Base-by-base conservation (phyloP, 2,888 invertebrate genomes). In the Norana najaformis region DNA sequence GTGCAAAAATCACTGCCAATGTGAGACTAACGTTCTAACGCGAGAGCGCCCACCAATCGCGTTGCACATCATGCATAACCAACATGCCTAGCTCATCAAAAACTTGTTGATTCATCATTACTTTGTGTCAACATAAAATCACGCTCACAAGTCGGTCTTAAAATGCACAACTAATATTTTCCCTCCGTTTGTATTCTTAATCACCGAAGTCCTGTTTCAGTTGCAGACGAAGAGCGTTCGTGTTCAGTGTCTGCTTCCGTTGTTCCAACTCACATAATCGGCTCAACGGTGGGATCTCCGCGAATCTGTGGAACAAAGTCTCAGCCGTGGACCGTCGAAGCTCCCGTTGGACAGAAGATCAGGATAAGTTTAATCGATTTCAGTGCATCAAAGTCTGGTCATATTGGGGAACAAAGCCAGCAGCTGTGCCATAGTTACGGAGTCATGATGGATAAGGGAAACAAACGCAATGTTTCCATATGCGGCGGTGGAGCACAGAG, bases 221-320 rank as follows among this genome's bases (percentile, higher is more conserved):
- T 88, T 47, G 47, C 18, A 88, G 88, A 88, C 30, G 88, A 36
- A 88, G 37, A 88, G 30, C 88, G 88, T 39, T 88, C 88, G 41
- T 88, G 88, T 36, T 35, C 38, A 37, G 41, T 88, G 16, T 38
- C 6, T 8, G n/a, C 88, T 20, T 88, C 39, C 16, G 20, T 37
- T 16, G 30, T 39, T 34, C 88, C 39, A 39, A 41, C 39, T 37
- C 88, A 41, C 41, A 13, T 47, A 16, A 41, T 47, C 47, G 41
- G 88, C n/a, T 41, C 41, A 41, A 13, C 41, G 34, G 8, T 47
- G 6, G 35, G 36, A 85, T 35, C 69, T 69, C 69, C 30, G n/a
- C 69, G 69, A 69, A 13, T 69, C 69, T 69, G 69, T 13, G 69
- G 69, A 69, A n/a, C 69, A 8, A 4, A 69, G 69, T 5, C 11